These are phyloP conservation scores for Agrochola lota DNA, from an alignment of 2,888 invertebrate species.

Conservation along the genomic window DNA sequence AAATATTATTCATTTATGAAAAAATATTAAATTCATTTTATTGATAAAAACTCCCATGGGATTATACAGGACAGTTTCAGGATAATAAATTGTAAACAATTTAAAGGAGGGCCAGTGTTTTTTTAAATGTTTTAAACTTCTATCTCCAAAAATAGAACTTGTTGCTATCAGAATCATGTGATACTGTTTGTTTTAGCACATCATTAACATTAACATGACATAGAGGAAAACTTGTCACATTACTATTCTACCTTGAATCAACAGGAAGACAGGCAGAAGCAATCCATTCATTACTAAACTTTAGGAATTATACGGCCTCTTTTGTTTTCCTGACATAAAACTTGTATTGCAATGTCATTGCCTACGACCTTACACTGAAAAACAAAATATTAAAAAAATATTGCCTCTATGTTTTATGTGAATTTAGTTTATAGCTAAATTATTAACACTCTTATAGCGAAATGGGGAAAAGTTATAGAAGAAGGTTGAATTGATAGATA, in stretches of 20 bases:
- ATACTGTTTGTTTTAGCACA: slow-evolving; percentile 51
- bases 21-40: too few species aligned
- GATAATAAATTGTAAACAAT: neutral
- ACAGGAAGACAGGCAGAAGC: slow-evolving; percentile 34
- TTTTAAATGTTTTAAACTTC: neutral
- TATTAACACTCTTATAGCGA: neutral
- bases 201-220: slow-evolving; percentile 56
- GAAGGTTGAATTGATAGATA: neutral
- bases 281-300: neutral
- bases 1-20: too few species aligned
- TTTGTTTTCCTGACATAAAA: slow-evolving; percentile 31
- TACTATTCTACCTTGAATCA: slow-evolving; percentile 47
- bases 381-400: neutral
- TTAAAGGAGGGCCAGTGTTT: neutral
- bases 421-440: neutral
- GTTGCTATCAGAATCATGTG: slow-evolving; percentile 47
- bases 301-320: slow-evolving; percentile 2
- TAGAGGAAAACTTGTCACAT: slow-evolving; percentile 57
- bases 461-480: neutral
- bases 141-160: slow-evolving; percentile 14
- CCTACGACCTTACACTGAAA: slow-evolving; percentile 17
- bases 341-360: slow-evolving; percentile 37
- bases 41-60: neutral
- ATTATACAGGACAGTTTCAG: neutral
- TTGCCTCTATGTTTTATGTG: neutral